These are phyloP conservation scores for Neotoma lepida DNA, from an alignment of 2,113 vertebrate species.

Conservation along the genomic window DNA sequence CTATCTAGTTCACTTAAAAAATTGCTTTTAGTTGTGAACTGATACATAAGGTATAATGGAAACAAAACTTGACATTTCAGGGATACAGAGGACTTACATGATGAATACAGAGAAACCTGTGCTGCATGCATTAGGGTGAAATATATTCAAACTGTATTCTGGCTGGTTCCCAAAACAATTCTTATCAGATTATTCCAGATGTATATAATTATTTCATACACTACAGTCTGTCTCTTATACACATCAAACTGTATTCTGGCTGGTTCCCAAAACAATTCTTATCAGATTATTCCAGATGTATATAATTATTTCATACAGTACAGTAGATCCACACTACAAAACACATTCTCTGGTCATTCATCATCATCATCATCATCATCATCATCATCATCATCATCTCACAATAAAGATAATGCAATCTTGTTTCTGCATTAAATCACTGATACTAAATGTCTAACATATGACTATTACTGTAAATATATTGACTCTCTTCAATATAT, in stretches of 20 bases:
- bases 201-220: neutral
- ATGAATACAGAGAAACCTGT: neutral
- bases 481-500: neutral
- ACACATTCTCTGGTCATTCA: neutral
- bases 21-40: neutral
- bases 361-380: no score
- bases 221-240: no score
- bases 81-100: neutral
- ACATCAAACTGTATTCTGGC: neutral
- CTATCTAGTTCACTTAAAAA: neutral
- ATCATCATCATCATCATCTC: neutral
- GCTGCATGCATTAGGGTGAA: neutral
- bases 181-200: neutral
- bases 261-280: neutral
- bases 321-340: neutral
- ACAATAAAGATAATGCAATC: neutral
- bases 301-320: neutral
- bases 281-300: neutral
- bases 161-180: neutral
- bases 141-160: constrained; percentile 30
- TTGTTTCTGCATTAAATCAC: neutral
- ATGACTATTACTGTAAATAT: neutral
- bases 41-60: neutral
- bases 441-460: neutral
- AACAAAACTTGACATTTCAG: constrained; percentile 45